phyloP scores from a whole-genome alignment of 2,797 vertebrate genomes.

The Galaxias olidus region DNA sequence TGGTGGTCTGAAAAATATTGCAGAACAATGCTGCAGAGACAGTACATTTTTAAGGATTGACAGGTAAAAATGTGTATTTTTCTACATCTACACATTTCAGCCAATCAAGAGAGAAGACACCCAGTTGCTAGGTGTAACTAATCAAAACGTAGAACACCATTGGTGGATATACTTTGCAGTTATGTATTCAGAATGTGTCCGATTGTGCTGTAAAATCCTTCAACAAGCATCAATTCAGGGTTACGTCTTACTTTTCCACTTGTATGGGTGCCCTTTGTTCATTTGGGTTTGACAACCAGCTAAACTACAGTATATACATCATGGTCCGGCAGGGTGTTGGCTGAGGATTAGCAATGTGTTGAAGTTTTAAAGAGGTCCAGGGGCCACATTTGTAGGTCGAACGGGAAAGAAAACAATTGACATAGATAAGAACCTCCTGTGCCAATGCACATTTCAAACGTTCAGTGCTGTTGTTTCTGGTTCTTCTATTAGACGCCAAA shows the following conservation, averaged over 20 bases:
- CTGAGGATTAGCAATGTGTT: slow-evolving; percentile 35
- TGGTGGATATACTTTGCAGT: too few relatives aligned
- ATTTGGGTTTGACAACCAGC: slow-evolving; percentile 56
- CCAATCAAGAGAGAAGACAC: too few relatives aligned
- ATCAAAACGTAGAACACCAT: too few relatives aligned
- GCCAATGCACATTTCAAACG: neutral
- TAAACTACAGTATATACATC: slow-evolving; percentile 57
- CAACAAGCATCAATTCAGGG: too few relatives aligned
- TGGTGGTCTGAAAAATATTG: slow-evolving; percentile 18
- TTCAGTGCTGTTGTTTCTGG: neutral
- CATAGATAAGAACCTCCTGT: slow-evolving; percentile 64
- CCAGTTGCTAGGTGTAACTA: too few relatives aligned
- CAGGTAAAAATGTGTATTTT: too few relatives aligned
- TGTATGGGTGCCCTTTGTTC: slow-evolving; percentile 52
- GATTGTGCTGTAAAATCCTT: too few relatives aligned
- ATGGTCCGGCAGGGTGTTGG: slow-evolving; percentile 55
- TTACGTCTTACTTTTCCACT: too few relatives aligned
- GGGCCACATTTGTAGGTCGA: slow-evolving; percentile 46
- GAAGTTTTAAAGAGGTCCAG: slow-evolving; percentile 57
- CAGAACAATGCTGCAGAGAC: slow-evolving; percentile 38
- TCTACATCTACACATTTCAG: too few relatives aligned
- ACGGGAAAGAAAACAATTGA: slow-evolving; percentile 69
- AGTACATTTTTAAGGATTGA: too few relatives aligned
- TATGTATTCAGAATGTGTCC: too few relatives aligned
- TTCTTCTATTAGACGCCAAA: too few relatives aligned